Base-by-base conservation (phyloP, 2,113 vertebrate species). In the Callospermophilus lateralis region DNA sequence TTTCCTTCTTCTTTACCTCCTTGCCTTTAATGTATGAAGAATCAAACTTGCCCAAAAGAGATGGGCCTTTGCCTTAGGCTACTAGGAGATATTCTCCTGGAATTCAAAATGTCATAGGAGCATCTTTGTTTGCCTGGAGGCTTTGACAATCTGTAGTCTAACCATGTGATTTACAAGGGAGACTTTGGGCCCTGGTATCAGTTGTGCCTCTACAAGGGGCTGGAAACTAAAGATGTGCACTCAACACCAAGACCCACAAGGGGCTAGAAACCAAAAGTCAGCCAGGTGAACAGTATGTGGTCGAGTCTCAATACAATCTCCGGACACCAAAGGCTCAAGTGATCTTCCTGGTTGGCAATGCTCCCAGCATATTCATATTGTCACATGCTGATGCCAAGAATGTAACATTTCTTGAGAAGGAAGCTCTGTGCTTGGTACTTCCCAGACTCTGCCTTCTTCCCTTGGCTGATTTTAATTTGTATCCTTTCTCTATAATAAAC, bases 401-500 rank as follows among this genome's bases (percentile, higher is more conserved):
- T 4, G 19, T 20, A 61, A 19, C 2, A 17, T 4, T 2, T 63
- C 80, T 42, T 34, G 37, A 76, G 22, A 79, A 48, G 22, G 48
- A 32, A 78, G 73, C 24, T 90, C 45, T 63, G 20, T 53, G 63
- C 13, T 53, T 30, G 10, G 12, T 81, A 65, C 42, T n/a, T 78
- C 16, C 26, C 20, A 39, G 19, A 26, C 8, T 70, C 67, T 51
- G n/a, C 37, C 48, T 80, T 22, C 70, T 89, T 81, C 42, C 34
- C 68, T 78, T 68, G 20, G 30, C 39, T 76, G 39, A 37, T 61
- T 83, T 89, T 53, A 74, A 78, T 86, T 42, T 67, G 17, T 22
- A 87, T 45, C 68, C 39, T 65, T 74, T 73, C 70, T 67, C 65
- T 84, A 28, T 26, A 90, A 91, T 85, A 63, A 94, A 63, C 51